Evolutionary conservation across 1,140 invertebrate genomes (phyloP), one percentile per base, ranked within the genome.

Genomic region (Chironomus striatipennis): DNA sequence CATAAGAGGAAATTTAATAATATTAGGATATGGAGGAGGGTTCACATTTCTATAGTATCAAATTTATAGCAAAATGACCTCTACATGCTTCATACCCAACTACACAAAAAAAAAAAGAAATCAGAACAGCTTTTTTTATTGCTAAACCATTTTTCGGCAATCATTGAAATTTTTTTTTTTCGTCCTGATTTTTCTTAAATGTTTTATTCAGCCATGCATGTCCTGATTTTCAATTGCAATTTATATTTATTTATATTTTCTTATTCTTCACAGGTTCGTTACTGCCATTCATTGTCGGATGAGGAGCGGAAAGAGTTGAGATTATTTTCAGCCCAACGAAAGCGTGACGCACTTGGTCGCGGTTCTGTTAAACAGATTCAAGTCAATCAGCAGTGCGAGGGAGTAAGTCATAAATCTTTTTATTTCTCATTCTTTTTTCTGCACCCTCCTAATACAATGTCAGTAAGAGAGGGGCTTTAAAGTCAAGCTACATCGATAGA

Each of bases 221-320:
- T 18, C 20, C 18, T 70, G 65, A 70, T 70, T 70, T 70, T 70
- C 65, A 70, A 70, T 70, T 70, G 18, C 17, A 20, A n/a, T 10
- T 18, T 18, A 70, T 20, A 70, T 10, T 18, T 18, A 70, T 20
- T 20, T 6, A 18, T 6, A 20, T 70, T 70, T 70, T 70, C 9
- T 70, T 18, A 20, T 70, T 20, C 77, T 75, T 81, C 83, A 76
- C 83, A 89, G 86, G 91, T 93, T 57, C 89, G 95, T 73, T 98
- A 98, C 85, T 99, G 97, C 84, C 95, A 94, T 83, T 90, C 91
- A 47, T 87, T 98, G 73, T 90, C 88, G 70, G 95, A 97, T 79
- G 95, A 97, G 81, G 96, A 96, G 82, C 89, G 94, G 77, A 92
- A 94, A 81, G 96, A 98, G 82, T 84, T 98, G 76, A 85, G 93